A percentile compares a stretch with the other conserved stretches of the same genome.
These are phyloP conservation scores for Chromobotia macracanthus DNA, from an alignment of 2,797 vertebrate species.

Conservation along the genomic window DNA sequence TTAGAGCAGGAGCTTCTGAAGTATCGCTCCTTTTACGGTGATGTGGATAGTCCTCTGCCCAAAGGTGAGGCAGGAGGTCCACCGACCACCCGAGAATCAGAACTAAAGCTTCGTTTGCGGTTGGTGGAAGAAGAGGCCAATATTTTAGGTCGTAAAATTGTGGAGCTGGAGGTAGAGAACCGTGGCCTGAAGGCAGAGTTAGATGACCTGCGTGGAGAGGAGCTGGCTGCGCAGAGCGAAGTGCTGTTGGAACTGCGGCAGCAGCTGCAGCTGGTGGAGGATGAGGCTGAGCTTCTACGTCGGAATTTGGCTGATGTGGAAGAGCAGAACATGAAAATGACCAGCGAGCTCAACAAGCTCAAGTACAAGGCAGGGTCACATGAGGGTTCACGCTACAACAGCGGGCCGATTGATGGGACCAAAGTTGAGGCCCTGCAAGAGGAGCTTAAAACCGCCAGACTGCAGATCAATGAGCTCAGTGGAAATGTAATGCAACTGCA, in stretches of 20 bases:
- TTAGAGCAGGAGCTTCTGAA: conserved; percentile 96
- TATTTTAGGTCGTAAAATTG: conserved; percentile 96
- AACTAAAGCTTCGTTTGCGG: conserved; percentile 92
- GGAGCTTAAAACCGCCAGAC: conserved; percentile 91
- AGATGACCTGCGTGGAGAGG: conserved; percentile 94
- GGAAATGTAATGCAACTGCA: conserved; percentile 99
- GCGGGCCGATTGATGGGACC: conserved; percentile 80
- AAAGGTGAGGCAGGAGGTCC: conserved; percentile 97
- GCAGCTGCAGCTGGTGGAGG: conserved; percentile 96
- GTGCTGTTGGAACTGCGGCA: conserved; percentile 92
- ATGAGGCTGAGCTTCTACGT: conserved; percentile 94
- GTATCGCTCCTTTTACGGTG: conserved; percentile 95
- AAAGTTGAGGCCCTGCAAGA: conserved; percentile 93
- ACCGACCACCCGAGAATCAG: conserved; percentile 93
- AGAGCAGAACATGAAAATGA: conserved; percentile 95
- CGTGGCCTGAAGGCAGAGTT: conserved; percentile 95
- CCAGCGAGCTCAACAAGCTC: conserved; percentile 92
- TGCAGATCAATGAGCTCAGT: conserved; percentile 97
- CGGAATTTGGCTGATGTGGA: conserved; percentile 94
- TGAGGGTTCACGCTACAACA: conserved; percentile 87
- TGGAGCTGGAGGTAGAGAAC: conserved; percentile 98
- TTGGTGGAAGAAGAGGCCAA: conserved; percentile 98
- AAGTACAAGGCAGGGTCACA: conserved; percentile 93
- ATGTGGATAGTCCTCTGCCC: conserved; percentile 95
- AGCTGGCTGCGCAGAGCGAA: conserved; percentile 90